Conservation (phyloP, 2,888 invertebrate species). For the Sarcophaga subvicina region DNA sequence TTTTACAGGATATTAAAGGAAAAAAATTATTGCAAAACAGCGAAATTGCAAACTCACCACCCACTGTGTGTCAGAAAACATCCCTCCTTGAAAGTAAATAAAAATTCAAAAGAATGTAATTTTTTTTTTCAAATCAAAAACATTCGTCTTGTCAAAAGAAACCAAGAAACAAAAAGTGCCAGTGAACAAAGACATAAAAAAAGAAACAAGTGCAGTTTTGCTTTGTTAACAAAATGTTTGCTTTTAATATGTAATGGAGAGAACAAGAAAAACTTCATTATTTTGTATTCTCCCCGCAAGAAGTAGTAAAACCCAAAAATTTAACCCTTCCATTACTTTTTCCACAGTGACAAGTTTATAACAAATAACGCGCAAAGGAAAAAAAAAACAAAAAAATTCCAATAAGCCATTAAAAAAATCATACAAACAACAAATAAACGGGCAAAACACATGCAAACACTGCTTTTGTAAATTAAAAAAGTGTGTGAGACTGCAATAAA, state of each 20-base stretch:
- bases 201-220: slow-evolving; percentile 58
- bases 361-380: no score
- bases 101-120: slow-evolving; percentile 56
- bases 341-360: no score
- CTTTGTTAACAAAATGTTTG: slow-evolving; percentile 3
- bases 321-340: no score
- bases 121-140: neutral
- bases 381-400: slow-evolving; percentile 33
- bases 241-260: no score
- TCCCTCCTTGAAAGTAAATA: slow-evolving; percentile 31
- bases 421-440: slow-evolving; percentile 17
- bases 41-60: slow-evolving; percentile 57
- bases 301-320: neutral
- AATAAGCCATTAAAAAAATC: slow-evolving; percentile 46
- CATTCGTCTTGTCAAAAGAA: slow-evolving; percentile 33
- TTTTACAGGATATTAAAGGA: slow-evolving; percentile 19
- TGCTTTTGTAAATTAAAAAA: slow-evolving; percentile 46
- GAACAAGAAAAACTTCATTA: neutral
- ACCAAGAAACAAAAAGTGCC: neutral
- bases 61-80: slow-evolving; percentile 65
- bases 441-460: slow-evolving; percentile 29
- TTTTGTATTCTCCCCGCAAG: neutral
- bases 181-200: neutral
- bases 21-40: slow-evolving; percentile 1
- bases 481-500: slow-evolving; percentile 52